Evolutionary conservation across 1,140 invertebrate species (phyloP).

Genomic region (Megalonaias nervosa): DNA sequence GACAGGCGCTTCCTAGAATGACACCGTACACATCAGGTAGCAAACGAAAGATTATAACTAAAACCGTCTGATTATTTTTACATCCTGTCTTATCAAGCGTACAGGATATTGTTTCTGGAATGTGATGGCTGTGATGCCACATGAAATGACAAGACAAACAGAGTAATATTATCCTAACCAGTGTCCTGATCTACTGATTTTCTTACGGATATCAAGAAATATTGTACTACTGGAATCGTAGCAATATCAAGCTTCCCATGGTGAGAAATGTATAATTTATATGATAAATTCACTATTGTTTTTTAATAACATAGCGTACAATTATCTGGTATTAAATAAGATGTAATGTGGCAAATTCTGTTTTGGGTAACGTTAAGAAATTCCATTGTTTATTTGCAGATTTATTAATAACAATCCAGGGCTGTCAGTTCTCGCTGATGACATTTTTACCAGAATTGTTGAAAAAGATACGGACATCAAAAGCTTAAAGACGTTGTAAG

Average conservation of each 20-base stretch:
- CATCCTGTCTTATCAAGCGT: no score
- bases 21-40: no score
- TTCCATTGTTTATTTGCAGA: constrained; percentile 69
- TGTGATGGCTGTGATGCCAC: no score
- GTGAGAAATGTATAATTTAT: background rate
- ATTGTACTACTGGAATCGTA: constrained; percentile 18
- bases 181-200: no score
- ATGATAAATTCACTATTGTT: background rate
- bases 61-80: no score
- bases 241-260: background rate
- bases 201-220: background rate
- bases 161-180: no score
- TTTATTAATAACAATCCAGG: constrained; percentile 79
- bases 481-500: constrained; percentile 77
- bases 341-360: background rate
- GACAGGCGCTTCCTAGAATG: no score
- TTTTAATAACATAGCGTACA: no score
- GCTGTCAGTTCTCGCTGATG: constrained; percentile 75
- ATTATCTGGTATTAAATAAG: no score
- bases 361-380: background rate
- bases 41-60: no score
- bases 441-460: constrained; percentile 79
- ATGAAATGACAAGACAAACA: no score
- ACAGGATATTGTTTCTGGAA: no score
- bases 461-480: constrained; percentile 48